Evolutionary conservation across 1,140 invertebrate genomes (phyloP), one percentile per base, ranked within the genome.

Genomic region (Euglossa dilemma): DNA sequence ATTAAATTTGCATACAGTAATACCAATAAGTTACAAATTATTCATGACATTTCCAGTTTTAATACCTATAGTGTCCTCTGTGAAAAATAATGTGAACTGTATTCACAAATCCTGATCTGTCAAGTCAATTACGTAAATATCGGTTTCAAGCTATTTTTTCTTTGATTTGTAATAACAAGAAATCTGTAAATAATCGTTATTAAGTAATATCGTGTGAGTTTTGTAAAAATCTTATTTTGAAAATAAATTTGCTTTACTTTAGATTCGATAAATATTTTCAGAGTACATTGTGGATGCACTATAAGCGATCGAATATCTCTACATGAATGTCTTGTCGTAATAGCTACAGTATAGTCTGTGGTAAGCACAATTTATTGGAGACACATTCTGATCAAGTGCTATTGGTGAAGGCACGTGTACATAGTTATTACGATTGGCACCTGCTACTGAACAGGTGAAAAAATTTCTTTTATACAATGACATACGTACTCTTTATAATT

Each of bases 371-470:
- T 80, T 80, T 73, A 80, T 52, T 74, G 54, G 16, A n/a, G 45
- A 56, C 20, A 61, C 70, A 56, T 80, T 80, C 28, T 20, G 20
- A 79, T 61, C 56, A 73, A 50, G 80, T 82, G 72, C 80, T 63
- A 57, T 75, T 76, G 20, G 14, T 11, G 18, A 23, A n/a, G 45
- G 20, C 63, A 57, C 80, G 59, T 70, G 81, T 47, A 61, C 67
- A 25, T 57, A 25, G 54, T 0, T 70, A 14, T 54, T 61, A 25
- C 28, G 66, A 20, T 16, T 71, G 54, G 81, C 43, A 78, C 45
- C 66, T 78, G 74, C 66, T n/a, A 71, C 7, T 25, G n/a, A 63
- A 70, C 47, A 78, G 66, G 54, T 63, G 66, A 78, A 64, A 23
- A 71, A 12, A 54, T 70, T 83, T 23, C 47, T 61, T 54, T 45